Base-by-base conservation (phyloP, 2,113 vertebrate genomes). In the Physeter macrocephalus region DNA sequence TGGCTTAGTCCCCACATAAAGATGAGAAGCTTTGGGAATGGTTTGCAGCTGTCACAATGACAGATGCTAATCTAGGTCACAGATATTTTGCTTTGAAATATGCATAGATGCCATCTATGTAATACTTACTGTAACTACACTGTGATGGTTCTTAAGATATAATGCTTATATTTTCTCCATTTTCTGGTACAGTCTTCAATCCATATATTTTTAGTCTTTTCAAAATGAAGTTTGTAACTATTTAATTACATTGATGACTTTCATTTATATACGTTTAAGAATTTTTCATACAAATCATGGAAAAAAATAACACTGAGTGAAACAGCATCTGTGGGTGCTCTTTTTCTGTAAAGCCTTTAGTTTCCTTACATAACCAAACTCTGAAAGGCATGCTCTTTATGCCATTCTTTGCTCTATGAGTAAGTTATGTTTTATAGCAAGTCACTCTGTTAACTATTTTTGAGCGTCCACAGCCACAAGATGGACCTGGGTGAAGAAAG, bases 1-100 rank as follows among this genome's bases (percentile, higher is more conserved):
- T 97, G 57, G 74, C 52, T 81, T 85, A 83, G 72, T 59, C 17
- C 64, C 41, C 49, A 74, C 21, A 46, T 52, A 82, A 80, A 78
- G 31, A 91, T 3, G 14, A 91, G 85, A 69, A 49, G 39, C 29
- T 92, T 54, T 1, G 4, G 72, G 77, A 97, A 95, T 46, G 46
- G 10, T 54, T 88, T 80, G 43, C 52, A 84, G 89, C 89, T 95
- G 72, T 85, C 89, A 95, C 88, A 67, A 67, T 34, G 46, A 89
- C 91, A 93, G 91, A 89, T 78, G 49, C 15, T 97, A 95, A 94
- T 80, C 86, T 59, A 93, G 77, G 77, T 87, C 67, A 93, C 93
- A 94, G 95, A 96, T 69, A 88, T 46, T 89, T 90, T 88, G 54
- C 64, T 96, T 82, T 87, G 57, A 97, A 95, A 64, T 93, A 52